Evolutionary conservation across 2,888 invertebrate genomes (phyloP).

Genomic region (Drosophila borborema): DNA sequence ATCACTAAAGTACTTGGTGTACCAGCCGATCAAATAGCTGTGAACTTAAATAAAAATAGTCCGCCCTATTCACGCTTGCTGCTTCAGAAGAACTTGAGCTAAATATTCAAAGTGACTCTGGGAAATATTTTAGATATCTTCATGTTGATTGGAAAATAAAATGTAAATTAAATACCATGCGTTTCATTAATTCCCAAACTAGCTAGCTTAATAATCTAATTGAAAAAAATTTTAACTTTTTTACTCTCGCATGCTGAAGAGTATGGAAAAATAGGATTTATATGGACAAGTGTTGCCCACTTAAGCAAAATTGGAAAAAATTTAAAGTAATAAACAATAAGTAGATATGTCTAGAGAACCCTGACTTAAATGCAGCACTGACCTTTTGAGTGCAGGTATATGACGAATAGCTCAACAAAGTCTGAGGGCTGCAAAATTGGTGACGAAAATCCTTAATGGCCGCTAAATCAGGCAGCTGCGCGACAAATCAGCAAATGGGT

Average conservation of each 20-base stretch:
- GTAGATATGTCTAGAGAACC: neutral
- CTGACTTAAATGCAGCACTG: neutral
- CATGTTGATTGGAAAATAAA: too few species aligned
- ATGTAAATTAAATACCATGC: too few species aligned
- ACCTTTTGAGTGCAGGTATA: neutral
- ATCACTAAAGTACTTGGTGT: slow-evolving; percentile 45
- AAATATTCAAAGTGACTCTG: too few species aligned
- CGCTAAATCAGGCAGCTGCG: neutral
- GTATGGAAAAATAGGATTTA: too few species aligned
- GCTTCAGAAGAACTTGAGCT: too few species aligned
- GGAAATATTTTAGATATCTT: too few species aligned
- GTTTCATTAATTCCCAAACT: too few species aligned
- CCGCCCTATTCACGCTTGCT: too few species aligned
- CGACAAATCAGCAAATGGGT: neutral
- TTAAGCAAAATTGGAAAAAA: neutral
- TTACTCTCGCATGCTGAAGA: too few species aligned
- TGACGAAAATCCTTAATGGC: slow-evolving; percentile 2
- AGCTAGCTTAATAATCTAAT: too few species aligned
- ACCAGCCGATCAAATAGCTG: neutral
- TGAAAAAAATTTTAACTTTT: too few species aligned
- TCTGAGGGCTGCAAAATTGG: neutral
- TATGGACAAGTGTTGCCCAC: neutral
- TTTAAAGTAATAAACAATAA: neutral
- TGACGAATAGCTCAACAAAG: neutral
- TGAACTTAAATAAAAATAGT: too few species aligned